Evolutionary conservation across 2,113 vertebrate genomes (phyloP).

Genomic region (Arizona elegans): DNA sequence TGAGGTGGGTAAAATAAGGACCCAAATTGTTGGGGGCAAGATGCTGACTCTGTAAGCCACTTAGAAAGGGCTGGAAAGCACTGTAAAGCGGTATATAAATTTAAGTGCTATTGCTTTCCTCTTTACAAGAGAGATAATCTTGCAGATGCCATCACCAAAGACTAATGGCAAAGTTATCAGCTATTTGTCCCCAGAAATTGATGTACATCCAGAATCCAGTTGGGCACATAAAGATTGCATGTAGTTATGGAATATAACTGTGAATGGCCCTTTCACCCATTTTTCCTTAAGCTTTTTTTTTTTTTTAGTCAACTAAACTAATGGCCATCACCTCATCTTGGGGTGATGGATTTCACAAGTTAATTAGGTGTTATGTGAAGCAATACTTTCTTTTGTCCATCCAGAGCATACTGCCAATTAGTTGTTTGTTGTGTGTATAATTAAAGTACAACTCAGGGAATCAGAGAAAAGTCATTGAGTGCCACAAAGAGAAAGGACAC

Average conservation of each 20-base stretch:
- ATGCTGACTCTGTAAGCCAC: too few relatives aligned
- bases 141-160: too few relatives aligned
- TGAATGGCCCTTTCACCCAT: too few relatives aligned
- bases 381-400: not conserved
- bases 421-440: too few relatives aligned
- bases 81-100: too few relatives aligned
- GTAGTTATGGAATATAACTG: not conserved
- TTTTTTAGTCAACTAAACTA: not conserved
- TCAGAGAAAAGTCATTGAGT: not conserved
- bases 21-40: too few relatives aligned
- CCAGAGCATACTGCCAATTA: not conserved
- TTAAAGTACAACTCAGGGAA: not conserved
- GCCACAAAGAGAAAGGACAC: not conserved
- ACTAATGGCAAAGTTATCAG: not conserved
- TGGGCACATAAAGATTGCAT: not conserved
- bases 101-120: not conserved
- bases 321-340: not conserved
- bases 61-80: too few relatives aligned
- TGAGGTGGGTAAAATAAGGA: too few relatives aligned
- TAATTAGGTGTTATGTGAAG: not conserved
- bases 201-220: too few relatives aligned
- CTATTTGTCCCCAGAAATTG: not conserved
- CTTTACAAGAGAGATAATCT: not conserved
- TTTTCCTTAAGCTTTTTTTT: not conserved
- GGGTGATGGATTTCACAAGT: not conserved